Evolutionary conservation across 2,113 vertebrate species (phyloP), one percentile per base, ranked within the genome.

Genomic region (Arvicanthis niloticus): DNA sequence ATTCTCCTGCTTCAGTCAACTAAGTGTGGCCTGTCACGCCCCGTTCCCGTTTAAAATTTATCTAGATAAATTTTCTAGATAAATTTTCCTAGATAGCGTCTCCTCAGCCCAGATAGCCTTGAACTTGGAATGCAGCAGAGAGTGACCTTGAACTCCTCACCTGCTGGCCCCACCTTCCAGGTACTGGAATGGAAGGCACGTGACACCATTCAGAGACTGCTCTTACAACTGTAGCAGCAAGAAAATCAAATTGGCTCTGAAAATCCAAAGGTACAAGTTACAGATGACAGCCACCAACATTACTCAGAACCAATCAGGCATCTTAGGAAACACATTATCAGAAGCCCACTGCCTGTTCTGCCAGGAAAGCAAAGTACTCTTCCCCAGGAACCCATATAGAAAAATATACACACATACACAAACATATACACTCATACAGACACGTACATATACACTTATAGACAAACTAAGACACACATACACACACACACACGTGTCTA

Each of bases 331-430:
- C 24, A 68, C 88, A 68, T 1, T 75, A 21, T 92, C 76, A 95
- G 72, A 51, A 56, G 48, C 45, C 86, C 42, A 51, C 42, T 76
- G 24, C 60, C 65, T 22, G 42, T 85, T 26, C 56, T 94, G 95
- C 89, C 37, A 72, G 88, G 75, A 88, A 96, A 76, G 87, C 65
- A 91, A 89, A 72, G 37, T 84, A 53, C 68, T 88, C n/a, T 42
- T 70, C 34, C 51, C 31, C 26, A 51, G 84, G 6, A 37, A 67
- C 75, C 26, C 91, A 42, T 15, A 40, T 40, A 68, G 16, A 65
- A 53, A 65, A 8, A 53, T 17, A 65, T 45, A 48, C 21, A 78
- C n/a, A 31, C 16, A 73, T 40, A 51, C 62, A 31, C 26, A 80
- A 2, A 58, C 10, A 81, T 19, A 60, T 37, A 29, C 56, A n/a